Percentiles rank a stretch among this genome's conserved stretches.
Evolutionary conservation across 2,113 vertebrate genomes (phyloP).

Genomic region (Syngnathus floridae): DNA sequence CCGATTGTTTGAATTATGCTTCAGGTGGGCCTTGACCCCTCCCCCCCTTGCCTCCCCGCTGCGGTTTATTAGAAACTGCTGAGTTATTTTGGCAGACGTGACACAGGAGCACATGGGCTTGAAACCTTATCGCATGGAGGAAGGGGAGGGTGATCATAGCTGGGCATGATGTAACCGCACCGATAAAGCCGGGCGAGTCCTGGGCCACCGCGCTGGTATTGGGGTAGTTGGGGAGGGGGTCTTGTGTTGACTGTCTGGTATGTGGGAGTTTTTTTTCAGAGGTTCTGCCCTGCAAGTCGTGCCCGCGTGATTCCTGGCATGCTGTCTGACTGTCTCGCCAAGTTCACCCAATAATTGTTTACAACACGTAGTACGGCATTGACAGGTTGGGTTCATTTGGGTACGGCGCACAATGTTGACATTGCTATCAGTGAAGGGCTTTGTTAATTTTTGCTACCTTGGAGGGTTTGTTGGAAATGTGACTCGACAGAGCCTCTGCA

Average conservation of each 20-base stretch:
- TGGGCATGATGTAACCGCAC: conserved; percentile 67
- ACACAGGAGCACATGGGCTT: conserved; percentile 62
- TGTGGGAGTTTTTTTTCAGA: conserved; percentile 45
- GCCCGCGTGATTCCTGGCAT: conserved; percentile 59
- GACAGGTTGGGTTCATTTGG: not conserved
- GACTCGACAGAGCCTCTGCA: not conserved
- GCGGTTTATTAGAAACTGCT: conserved; percentile 59
- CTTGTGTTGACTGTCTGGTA: conserved; percentile 51
- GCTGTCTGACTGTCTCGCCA: conserved; percentile 49
- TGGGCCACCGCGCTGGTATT: not conserved
- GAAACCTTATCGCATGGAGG: conserved; percentile 64
- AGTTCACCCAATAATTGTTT: conserved; percentile 1
- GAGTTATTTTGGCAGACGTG: conserved; percentile 70
- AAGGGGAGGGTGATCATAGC: conserved; percentile 41
- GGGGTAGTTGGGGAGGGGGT: not conserved
- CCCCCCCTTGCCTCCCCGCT: not conserved
- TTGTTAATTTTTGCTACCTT: too few species aligned
- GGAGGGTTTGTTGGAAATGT: not conserved
- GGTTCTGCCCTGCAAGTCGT: conserved; percentile 53
- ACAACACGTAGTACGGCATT: not conserved
- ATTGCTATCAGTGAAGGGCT: not conserved
- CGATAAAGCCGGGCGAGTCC: conserved; percentile 52
- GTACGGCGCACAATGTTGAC: not conserved
- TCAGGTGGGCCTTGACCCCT: not conserved
- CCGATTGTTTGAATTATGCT: conserved; percentile 11